A percentile compares a stretch with the other conserved stretches of the same genome.
phyloP scores from a whole-genome alignment of 2,888 invertebrate species.

The Chymomyza caudatula region DNA sequence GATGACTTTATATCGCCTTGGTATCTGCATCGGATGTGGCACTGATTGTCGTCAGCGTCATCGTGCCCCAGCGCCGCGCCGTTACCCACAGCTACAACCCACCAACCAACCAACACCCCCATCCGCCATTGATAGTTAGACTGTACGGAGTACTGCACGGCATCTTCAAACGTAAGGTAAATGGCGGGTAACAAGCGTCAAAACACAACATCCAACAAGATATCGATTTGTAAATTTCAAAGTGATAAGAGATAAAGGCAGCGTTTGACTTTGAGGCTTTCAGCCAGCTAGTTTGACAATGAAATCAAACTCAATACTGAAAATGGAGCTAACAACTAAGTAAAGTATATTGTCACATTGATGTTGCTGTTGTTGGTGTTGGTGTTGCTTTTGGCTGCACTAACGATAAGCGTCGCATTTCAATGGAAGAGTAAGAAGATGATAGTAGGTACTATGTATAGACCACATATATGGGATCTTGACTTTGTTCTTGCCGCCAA shows the following conservation, averaged over 20 bases:
- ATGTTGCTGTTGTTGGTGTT: neutral
- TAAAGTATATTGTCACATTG: neutral
- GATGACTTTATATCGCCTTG: constrained; percentile 31
- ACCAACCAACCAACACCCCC: neutral
- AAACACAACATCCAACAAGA: constrained; percentile 55
- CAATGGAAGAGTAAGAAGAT: neutral
- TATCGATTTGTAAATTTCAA: constrained; percentile 74
- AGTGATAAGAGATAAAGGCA: constrained; percentile 57
- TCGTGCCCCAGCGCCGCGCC: neutral
- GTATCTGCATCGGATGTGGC: constrained; percentile 62
- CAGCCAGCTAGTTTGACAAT: constrained; percentile 53
- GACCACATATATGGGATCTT: neutral
- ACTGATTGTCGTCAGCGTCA: constrained; percentile 16
- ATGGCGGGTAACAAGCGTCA: constrained; percentile 31
- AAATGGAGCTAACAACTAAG: neutral
- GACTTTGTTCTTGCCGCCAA: constrained; percentile 53
- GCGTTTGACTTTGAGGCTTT: constrained; percentile 47
- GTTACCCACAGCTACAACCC: neutral
- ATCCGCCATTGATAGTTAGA: constrained; percentile 7
- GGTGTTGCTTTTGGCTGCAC: neutral
- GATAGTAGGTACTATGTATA: neutral
- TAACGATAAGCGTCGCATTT: neutral
- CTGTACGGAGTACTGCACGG: constrained; percentile 34
- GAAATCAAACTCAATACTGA: constrained; percentile 28
- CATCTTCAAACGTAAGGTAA: constrained; percentile 58